Evolutionary conservation across 2,113 vertebrate species (phyloP).

Genomic region (Struthio camelus): DNA sequence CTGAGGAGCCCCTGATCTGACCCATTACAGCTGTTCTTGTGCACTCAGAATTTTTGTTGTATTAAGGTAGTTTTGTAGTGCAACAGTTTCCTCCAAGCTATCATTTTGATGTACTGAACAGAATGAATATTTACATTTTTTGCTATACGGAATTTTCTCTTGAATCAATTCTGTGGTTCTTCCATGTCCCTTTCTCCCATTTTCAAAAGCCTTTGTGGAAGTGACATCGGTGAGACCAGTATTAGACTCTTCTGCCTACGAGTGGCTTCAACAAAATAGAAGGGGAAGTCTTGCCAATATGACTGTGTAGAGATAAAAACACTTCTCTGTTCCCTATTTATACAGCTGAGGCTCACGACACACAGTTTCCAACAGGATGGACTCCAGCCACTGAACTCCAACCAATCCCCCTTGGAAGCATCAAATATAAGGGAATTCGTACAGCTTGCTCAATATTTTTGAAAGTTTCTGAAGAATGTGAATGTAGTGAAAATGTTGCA

Average conservation of each 20-base stretch:
- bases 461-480: not conserved
- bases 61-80: not conserved
- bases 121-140: not conserved
- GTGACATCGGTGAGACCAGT: not conserved
- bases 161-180: not conserved
- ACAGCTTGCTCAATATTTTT: not conserved
- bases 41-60: not conserved
- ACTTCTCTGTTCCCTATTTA: not conserved
- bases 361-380: not conserved
- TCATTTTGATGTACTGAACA: not conserved
- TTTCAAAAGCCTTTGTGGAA: not conserved
- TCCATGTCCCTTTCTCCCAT: not conserved
- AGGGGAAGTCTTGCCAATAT: not conserved
- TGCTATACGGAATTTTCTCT: not conserved
- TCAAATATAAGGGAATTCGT: not conserved
- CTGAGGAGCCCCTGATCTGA: not conserved
- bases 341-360: not conserved
- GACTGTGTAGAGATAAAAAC: not conserved
- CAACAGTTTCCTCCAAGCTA: not conserved
- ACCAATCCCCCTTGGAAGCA: not conserved
- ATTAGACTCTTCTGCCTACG: not conserved
- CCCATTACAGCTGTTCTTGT: not conserved
- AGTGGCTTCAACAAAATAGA: not conserved
- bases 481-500: not conserved
- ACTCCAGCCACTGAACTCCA: not conserved